Evolutionary conservation across 2,113 vertebrate species (phyloP), one percentile per base, ranked within the genome.

Genomic region (Zosterops lateralis): DNA sequence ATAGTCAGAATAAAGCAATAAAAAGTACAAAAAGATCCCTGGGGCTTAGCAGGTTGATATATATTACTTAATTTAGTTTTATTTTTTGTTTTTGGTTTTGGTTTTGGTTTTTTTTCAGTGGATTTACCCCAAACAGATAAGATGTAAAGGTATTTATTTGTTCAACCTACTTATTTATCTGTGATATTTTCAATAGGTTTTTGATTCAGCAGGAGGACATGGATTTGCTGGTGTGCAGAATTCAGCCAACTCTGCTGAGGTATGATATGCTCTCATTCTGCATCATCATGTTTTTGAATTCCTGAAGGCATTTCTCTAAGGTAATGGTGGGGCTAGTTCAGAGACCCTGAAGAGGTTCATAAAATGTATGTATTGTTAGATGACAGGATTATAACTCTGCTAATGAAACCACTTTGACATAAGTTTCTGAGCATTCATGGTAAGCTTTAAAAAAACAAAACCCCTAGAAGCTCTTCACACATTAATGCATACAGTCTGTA

Each of bases 131-230:
- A 72, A 31, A 36, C 20, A n/a, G 14, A 3, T 56, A 34, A 65
- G 26, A 85, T 40, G 28, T 38, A 53, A 73, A 75, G 7, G 16
- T 20, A 13, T 70, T 94, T 74, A 61, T 84, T 80, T 65, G 17
- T 77, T 84, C 71, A 47, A 76, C 17, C 32, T 68, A 21, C 40
- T 82, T 66, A 77, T 77, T 94, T 90, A 36, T 62, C 29, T 83
- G 14, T 45, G 28, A 90, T 60, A 25, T 89, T 84, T 87, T 95
- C 68, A 62, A 93, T 96, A 99, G 99, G 96, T 99, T 96, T 99
- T 99, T 97, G 99, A 99, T 91, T 96, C 98, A 45, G 92, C 97
- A 54, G 97, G 96, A 92, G 98, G 97, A 94, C 96, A 97, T 97
- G 95, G 94, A 92, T 56, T 97, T 96, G 64, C 96, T 57, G 94